Percentiles rank a stretch among this genome's conserved stretches.
Evolutionary conservation across 2,888 invertebrate genomes (phyloP).

Genomic region (Axea sp.): DNA sequence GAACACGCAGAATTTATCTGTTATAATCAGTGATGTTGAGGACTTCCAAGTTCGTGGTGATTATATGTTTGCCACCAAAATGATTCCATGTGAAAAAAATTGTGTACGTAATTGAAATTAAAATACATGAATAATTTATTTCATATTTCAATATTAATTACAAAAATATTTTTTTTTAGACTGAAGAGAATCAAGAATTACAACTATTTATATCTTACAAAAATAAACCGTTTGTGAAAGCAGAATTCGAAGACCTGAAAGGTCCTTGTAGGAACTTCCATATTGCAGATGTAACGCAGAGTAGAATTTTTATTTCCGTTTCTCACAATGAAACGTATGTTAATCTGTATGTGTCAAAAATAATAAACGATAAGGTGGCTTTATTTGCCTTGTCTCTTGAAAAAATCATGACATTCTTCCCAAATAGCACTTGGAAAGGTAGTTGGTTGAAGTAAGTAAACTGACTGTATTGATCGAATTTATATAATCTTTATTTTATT

Average conservation of each 20-base stretch:
- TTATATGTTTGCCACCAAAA: conserved; percentile 91
- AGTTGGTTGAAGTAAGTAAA: conserved; percentile 89
- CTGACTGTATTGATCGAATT: too few species aligned
- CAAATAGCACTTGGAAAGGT: conserved; percentile 88
- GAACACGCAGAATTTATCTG: conserved; percentile 71
- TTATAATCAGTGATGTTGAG: conserved; percentile 85
- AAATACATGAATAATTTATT: too few species aligned
- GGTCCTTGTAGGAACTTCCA: conserved; percentile 85
- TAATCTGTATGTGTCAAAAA: conserved; percentile 90
- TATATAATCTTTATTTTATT: too few species aligned
- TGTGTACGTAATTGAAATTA: conserved; percentile 53
- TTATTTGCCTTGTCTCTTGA: conserved; percentile 89
- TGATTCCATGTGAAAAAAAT: conserved; percentile 66
- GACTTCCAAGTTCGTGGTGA: conserved; percentile 91
- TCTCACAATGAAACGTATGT: conserved; percentile 87
- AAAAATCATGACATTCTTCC: conserved; percentile 90
- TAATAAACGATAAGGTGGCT: conserved; percentile 82
- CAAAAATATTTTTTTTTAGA: conserved; percentile 19
- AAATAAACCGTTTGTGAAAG: conserved; percentile 85
- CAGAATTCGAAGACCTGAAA: conserved; percentile 86
- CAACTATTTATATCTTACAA: conserved; percentile 89
- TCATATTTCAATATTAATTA: too few species aligned
- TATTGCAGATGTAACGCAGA: conserved; percentile 90
- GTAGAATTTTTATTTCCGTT: conserved; percentile 89
- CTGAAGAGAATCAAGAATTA: conserved; percentile 71